phyloP scores from a whole-genome alignment of 2,113 vertebrate species.

The Melanotaenia duboulayi region DNA sequence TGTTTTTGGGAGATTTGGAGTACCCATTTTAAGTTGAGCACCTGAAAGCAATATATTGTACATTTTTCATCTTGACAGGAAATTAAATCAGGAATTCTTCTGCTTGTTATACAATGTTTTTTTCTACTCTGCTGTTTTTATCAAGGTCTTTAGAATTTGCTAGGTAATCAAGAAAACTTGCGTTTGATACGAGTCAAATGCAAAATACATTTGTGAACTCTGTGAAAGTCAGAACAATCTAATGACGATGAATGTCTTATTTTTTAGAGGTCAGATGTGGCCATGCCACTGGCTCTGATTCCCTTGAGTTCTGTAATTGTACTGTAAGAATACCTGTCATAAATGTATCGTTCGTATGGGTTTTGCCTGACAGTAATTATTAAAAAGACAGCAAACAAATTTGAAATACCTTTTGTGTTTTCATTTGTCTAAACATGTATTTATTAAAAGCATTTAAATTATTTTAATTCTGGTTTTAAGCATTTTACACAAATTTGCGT shows the following conservation, averaged over 20 bases:
- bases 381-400: conserved; percentile 75
- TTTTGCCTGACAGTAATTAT: conserved; percentile 82
- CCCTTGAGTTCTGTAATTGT: conserved; percentile 79
- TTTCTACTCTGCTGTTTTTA: conserved; percentile 86
- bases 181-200: conserved; percentile 81
- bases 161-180: conserved; percentile 75
- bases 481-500: conserved; percentile 9
- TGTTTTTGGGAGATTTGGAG: conserved; percentile 47
- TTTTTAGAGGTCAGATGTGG: conserved; percentile 75
- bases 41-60: conserved; percentile 83
- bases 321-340: conserved; percentile 84
- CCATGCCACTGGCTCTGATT: conserved; percentile 67
- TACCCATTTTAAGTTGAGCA: conserved; percentile 72
- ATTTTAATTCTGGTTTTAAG: background rate
- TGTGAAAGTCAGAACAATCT: conserved; percentile 82
- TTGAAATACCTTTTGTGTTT: background rate
- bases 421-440: background rate
- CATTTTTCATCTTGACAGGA: conserved; percentile 77
- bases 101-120: conserved; percentile 82
- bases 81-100: conserved; percentile 85
- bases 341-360: conserved; percentile 81
- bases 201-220: conserved; percentile 76
- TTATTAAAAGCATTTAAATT: no score
- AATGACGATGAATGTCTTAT: conserved; percentile 86
- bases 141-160: conserved; percentile 80